Evolutionary conservation across 2,113 vertebrate species (phyloP), one percentile per base, ranked within the genome.

Genomic region (Eptesicus fuscus): DNA sequence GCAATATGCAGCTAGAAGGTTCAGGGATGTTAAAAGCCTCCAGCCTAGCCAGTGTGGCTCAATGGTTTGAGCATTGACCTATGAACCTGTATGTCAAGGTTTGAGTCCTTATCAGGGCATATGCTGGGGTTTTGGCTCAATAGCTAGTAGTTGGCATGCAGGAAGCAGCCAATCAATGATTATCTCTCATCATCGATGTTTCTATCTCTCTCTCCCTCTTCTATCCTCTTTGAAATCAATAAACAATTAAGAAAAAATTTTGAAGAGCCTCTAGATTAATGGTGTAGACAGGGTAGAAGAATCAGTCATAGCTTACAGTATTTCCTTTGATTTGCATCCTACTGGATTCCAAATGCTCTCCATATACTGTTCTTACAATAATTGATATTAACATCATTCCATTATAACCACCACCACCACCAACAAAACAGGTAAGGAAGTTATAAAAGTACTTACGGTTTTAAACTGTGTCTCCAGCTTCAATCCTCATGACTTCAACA

Each of bases 371-470:
- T 10, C 2, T 70, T 32, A 20, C 8, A 94, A 65, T 71, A 40
- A 63, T 40, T 37, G 5, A 35, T 35, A 32, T 3, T 40, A 14
- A 74, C 42, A 40, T 44, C 20, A 63, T 73, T 69, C 78, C 28
- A 14, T 18, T 4, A 25, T 20, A 2, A 80, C 9, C 17, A 76
- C 12, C 35, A 79, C 13, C 20, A 76, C 0, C 17, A 65, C 0
- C 10, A 71, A 12, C 7, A 83, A 83, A 63, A 73, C 7, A 20
- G 0, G 4, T 22, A 35, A 35, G 2, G 32, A 13, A 53, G 61
- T 6, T 83, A 7, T 44, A 42, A 35, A 83, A 83, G 61, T 53
- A 25, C 35, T 32, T 28, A 70, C 2, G 2, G 10, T 40, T 74
- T 83, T 63, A 61, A 16, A 77, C 7, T 51, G 4, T 83, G 30